Evolutionary conservation across 1,140 invertebrate genomes (phyloP), one percentile per base, ranked within the genome.

Genomic region (Araneus ventricosus): DNA sequence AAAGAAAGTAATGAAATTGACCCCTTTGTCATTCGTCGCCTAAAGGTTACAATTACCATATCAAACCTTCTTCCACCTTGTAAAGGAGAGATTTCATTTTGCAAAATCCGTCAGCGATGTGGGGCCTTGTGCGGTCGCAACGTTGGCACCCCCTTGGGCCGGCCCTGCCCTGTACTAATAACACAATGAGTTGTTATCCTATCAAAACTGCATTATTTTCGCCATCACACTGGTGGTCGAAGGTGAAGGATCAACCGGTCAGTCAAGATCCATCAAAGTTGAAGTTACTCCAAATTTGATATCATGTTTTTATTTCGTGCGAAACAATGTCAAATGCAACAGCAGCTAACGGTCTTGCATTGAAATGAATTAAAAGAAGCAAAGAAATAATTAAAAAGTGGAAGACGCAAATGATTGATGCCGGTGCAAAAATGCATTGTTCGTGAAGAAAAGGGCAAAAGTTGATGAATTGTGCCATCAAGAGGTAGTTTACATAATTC

Each of bases 401-500:
- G 70, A 75, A 22, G 70, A 0, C 17, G 10, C 10, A 17, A 17
- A 4, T 75, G 70, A 75, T 75, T 37, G 70, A 75, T 75, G 70
- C 27, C 4, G 34, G 27, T 30, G 30, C 34, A 30, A 37, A 75
- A 75, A 1, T 34, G 45, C 70, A 34, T 20, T 30, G 70, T 34
- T 75, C 70, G 30, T 75, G 70, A 22, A 34, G 70, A 75, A 34
- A 67, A 67, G 27, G 27, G n/a, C 63, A 27, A 67, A 67, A 67
- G 63, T 67, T 67, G 63, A 67, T 67, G 63, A 67, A 67, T 67
- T 30, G 63, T 14, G n/a, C 63, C 63, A n/a, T 67, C 63, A 67
- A 30, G 63, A 67, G n/a, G 45, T n/a, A 27, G 63, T 67, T 67
- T 27, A n/a, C n/a, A 67, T 67, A 8, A 67, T 67, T 67, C 27